Percentiles rank a stretch among this genome's conserved stretches.
phyloP scores from a whole-genome alignment of 2,113 vertebrate species.

The Tamias sibiricus region DNA sequence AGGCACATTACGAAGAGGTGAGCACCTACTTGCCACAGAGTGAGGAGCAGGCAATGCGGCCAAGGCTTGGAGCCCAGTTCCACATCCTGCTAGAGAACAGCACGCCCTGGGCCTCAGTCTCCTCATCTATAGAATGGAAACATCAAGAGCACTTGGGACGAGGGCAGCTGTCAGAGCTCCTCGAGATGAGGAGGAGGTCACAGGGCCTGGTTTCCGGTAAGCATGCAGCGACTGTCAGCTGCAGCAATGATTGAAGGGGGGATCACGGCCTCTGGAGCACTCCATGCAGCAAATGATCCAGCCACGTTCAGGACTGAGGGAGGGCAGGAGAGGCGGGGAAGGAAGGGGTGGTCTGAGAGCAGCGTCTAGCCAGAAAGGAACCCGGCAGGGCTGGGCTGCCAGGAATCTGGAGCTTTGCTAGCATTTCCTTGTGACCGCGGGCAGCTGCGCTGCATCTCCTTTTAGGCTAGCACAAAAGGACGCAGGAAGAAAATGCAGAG shows the following conservation, averaged over 20 bases:
- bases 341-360: not conserved
- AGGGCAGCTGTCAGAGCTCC: not conserved
- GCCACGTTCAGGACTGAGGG: rapidly evolving
- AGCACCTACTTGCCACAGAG: rapidly evolving
- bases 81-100: not conserved
- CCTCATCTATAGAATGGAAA: not conserved
- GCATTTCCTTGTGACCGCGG: not conserved
- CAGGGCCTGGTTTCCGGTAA: not conserved
- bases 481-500: not conserved
- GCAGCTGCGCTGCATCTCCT: not conserved
- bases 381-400: not conserved
- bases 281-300: not conserved
- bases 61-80: not conserved
- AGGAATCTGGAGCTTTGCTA: not conserved
- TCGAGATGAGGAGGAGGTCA: not conserved
- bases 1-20: not conserved
- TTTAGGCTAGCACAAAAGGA: not conserved
- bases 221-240: not conserved
- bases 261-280: not conserved
- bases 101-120: not conserved
- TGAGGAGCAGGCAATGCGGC: not conserved
- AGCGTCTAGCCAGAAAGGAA: not conserved
- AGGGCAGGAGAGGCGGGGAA: not conserved
- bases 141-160: not conserved
- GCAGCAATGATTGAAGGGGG: not conserved